Evolutionary conservation across 2,888 invertebrate species (phyloP).

Genomic region (Megalurothrips usitatus): DNA sequence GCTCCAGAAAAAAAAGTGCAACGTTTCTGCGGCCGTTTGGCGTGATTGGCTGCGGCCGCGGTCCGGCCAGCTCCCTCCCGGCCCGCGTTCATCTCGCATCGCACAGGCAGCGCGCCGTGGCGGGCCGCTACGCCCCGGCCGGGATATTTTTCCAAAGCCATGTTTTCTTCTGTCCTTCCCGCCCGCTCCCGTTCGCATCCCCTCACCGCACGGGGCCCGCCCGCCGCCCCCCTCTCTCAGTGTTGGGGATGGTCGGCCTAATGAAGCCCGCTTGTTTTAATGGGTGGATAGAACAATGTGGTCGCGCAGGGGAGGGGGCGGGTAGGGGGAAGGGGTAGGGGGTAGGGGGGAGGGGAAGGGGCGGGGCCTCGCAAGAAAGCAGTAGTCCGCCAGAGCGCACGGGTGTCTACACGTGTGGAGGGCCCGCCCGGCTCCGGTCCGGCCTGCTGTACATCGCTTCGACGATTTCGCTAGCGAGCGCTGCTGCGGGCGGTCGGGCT

Average conservation of each 20-base stretch:
- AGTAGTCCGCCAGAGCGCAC: background rate
- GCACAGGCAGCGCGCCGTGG: no score
- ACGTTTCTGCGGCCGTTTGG: no score
- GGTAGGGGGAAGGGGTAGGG: no score
- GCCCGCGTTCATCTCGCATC: no score
- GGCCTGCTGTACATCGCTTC: background rate
- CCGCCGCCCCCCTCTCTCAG: background rate
- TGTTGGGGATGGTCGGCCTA: background rate
- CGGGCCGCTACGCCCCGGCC: no score
- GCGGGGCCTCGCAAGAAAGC: background rate
- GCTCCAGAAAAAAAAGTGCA: no score
- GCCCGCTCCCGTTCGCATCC: background rate
- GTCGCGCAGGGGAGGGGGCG: background rate
- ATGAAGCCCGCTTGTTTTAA: slow-evolving; percentile 3
- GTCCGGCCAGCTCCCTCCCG: no score
- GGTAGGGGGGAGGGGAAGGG: no score
- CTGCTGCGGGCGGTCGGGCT: background rate
- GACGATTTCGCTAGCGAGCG: background rate
- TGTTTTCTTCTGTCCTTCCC: background rate
- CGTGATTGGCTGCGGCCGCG: no score
- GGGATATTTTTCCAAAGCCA: background rate
- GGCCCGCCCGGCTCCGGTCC: background rate
- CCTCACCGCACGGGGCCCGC: background rate
- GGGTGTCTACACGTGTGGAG: background rate
- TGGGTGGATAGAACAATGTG: background rate